Percentiles rank a stretch among this genome's conserved stretches.
Evolutionary conservation across 2,113 vertebrate genomes (phyloP).

Genomic region (Butorides virescens): DNA sequence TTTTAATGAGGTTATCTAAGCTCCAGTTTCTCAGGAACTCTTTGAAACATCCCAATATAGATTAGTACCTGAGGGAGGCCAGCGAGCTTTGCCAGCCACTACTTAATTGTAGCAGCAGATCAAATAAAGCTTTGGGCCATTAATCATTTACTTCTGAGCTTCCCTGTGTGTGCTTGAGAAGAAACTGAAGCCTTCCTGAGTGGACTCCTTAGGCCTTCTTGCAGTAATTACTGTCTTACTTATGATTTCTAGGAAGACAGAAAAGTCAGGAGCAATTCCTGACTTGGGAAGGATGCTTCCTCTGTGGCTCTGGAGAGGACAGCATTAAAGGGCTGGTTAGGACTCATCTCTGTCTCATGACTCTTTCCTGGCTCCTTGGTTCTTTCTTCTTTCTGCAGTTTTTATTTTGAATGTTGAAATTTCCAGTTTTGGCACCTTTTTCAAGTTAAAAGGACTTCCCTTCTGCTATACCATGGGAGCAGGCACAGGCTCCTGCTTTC

Average conservation of each 20-base stretch:
- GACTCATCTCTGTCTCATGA: not conserved
- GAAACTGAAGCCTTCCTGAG: not conserved
- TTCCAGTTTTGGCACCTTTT: not conserved
- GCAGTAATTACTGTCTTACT: not conserved
- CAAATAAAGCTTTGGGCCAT: constrained; percentile 29
- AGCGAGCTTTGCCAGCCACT: not conserved
- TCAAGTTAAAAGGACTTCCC: not conserved
- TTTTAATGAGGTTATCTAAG: constrained; percentile 21
- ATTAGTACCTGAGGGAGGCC: constrained; percentile 8
- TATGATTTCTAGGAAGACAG: not conserved
- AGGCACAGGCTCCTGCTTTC: not conserved
- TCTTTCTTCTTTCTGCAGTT: not conserved
- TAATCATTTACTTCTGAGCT: constrained; percentile 41
- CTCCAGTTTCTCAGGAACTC: not conserved
- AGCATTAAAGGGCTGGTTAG: not conserved
- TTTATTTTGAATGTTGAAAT: not conserved
- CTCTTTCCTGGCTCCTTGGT: not conserved
- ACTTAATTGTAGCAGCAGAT: not conserved
- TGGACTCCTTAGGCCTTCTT: not conserved
- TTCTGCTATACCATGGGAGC: not conserved
- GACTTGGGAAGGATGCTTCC: not conserved
- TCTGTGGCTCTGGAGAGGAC: not conserved
- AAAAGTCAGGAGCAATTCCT: not conserved
- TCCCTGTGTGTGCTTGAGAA: not conserved
- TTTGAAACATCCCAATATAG: not conserved